Evolutionary conservation across 2,888 invertebrate species (phyloP), one percentile per base, ranked within the genome.

Genomic region (Tachina fera): DNA sequence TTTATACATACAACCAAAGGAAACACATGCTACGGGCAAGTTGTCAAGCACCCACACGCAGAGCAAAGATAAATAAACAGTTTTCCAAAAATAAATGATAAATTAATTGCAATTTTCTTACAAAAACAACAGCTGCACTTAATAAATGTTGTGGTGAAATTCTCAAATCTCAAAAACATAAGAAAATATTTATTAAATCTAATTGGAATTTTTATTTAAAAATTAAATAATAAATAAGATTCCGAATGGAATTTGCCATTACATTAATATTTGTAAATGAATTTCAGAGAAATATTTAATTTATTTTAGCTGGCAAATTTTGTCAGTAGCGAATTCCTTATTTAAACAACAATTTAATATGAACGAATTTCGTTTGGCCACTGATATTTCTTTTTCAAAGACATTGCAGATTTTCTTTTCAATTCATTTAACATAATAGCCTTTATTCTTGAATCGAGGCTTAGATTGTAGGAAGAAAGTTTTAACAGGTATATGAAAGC

Each of bases 91-190:
- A 47, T 47, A 56, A 14, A 56, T 45, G 71, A 63, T 41, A 72
- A 79, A 63, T 79, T 43, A 79, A 72, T 65, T 63, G 63, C 47
- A 72, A 72, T 45, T 63, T 79, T 71, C 65, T 49, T 80, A 31
- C 16, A 58, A 65, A 67, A 60, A 72, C 22, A 67, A 74, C 80
- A 80, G 80, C 80, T 80, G 80, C 74, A 74, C 9, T 60, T 22
- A 74, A 80, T 72, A 80, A 80, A 74, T 67, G 31, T 60, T 67
- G 43, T 56, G 39, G 60, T 45, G n/a, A 79, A 51, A 56, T 53
- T 61, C 14, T 9, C 31, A 70, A 71, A 63, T 47, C 56, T 47
- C n/a, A 51, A 77, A 65, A 31, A 70, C 13, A 31, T 41, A 43
- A 61, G 45, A 61, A 70, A 31, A n/a, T 60, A 8, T 45, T 56